Evolutionary conservation across 2,888 invertebrate genomes (phyloP), one percentile per base, ranked within the genome.

Genomic region (Xiphydria camelus): DNA sequence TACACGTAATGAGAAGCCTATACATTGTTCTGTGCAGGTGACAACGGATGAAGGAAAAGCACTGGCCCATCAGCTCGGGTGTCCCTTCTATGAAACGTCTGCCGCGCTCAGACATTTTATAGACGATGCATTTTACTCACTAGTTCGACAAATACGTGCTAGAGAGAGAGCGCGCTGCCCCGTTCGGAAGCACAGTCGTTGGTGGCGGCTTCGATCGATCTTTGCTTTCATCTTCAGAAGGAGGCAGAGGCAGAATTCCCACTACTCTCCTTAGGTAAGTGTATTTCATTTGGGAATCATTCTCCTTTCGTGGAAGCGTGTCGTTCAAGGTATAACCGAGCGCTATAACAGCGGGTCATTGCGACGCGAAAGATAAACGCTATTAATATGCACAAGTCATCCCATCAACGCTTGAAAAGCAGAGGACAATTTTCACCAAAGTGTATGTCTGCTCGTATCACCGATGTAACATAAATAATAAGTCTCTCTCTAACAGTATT

Each of bases 81-180:
- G 93, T 73, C 92, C 92, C 7, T 94, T 94, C 77, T 93, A 88
- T 68, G 94, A 94, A 77, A 94, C 93, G 4, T 93, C 93, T 1
- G 93, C 94, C 3, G 92, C 92, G 19, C 78, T 91, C 47, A 81
- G 94, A 17, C 91, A 91, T 62, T 92, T 89, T 69, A 91, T 94
- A 15, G 94, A 94, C 66, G 94, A 94, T 69, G 89, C 90, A 17
- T 94, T 94, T 77, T 91, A 93, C 68, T 90, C 89, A n/a, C 80
- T 94, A 40, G 88, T 94, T 9, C 80, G 92, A 45, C 92, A 93
- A 75, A 92, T 94, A 62, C 81, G 94, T 2, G 82, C 82, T 38
- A 85, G 88, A 59, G 90, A 91, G 72, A 77, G 85, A 59, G 84
- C 70, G 12, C 68, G 67, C 26, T 69, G 79, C 37, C 69, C 77